Base-by-base conservation (phyloP, 2,113 vertebrate species). In the Miniopterus natalensis region DNA sequence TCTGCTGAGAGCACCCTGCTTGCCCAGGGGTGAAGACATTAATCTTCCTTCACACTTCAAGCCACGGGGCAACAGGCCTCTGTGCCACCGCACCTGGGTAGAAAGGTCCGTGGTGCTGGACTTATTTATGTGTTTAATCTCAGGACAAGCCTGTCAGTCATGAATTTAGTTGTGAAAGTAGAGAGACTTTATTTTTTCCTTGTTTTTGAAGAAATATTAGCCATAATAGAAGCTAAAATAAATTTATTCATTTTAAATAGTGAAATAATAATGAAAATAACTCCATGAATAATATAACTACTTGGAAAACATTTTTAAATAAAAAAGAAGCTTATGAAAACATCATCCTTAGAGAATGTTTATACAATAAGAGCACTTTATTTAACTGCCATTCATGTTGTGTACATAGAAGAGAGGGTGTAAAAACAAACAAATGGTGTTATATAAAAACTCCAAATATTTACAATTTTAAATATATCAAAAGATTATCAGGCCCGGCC, bases 371-470 rank as follows among this genome's bases (percentile, higher is more conserved):
- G 80, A 95, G 66, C 86, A 95, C 27, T 84, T 87, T 96, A 92
- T 86, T 96, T 95, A 83, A 81, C 87, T 93, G 93, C 49, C 59
- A 93, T 53, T 94, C 75, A 88, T 61, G 47, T 68, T 96, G 57
- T 65, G 65, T 96, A 96, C 90, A 94, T 89, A 95, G 59, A 84
- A 42, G n/a, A 83, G 29, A 92, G 74, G 75, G 49, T 80, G 17
- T 92, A 74, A 93, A 96, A 97, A 81, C 86, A 96, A 96, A 98
- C 45, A 94, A 70, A 70, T 47, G 49, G 59, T 88, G 94, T 95
- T 93, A 74, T n/a, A 94, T 92, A 83, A 93, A 92, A 97, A 91
- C 84, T 75, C 61, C 80, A 75, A 92, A 95, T 94, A 97, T 93
- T 97, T 93, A 83, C 87, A 84, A 49, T 74, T 97, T 95, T 89